Conservation (phyloP, 2,797 vertebrate genomes). For the Hydrolagus colliei region DNA sequence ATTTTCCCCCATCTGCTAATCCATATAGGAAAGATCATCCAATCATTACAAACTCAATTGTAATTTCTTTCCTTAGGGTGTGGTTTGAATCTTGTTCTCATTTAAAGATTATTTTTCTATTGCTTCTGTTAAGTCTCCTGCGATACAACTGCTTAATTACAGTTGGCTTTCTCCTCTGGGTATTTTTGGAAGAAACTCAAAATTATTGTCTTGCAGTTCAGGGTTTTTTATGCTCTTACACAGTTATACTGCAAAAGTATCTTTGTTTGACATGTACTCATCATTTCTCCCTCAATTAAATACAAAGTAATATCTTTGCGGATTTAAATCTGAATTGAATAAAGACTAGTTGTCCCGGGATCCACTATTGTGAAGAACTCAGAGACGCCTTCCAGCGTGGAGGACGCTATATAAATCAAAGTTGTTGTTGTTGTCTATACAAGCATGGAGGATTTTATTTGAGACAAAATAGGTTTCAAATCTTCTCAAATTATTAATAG, state of each 20-base stretch:
- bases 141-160: slow-evolving; percentile 5
- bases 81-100: slow-evolving; percentile 16
- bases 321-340: background rate
- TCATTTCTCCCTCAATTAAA: background rate
- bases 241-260: background rate
- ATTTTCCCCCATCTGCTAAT: slow-evolving; percentile 18
- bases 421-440: too few species aligned
- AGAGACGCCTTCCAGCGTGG: too few species aligned
- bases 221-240: background rate
- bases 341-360: background rate
- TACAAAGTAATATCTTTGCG: background rate
- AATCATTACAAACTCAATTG: background rate
- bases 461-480: too few species aligned
- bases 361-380: too few species aligned
- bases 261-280: background rate
- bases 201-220: background rate
- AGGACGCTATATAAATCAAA: too few species aligned
- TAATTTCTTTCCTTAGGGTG: slow-evolving; percentile 15
- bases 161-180: background rate
- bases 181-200: background rate
- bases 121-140: background rate
- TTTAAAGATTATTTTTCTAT: background rate
- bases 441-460: background rate
- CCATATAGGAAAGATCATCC: background rate
- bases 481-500: too few species aligned